These are phyloP conservation scores for Nemotelus nigrinus DNA, from an alignment of 2,888 invertebrate species.

Conservation along the genomic window DNA sequence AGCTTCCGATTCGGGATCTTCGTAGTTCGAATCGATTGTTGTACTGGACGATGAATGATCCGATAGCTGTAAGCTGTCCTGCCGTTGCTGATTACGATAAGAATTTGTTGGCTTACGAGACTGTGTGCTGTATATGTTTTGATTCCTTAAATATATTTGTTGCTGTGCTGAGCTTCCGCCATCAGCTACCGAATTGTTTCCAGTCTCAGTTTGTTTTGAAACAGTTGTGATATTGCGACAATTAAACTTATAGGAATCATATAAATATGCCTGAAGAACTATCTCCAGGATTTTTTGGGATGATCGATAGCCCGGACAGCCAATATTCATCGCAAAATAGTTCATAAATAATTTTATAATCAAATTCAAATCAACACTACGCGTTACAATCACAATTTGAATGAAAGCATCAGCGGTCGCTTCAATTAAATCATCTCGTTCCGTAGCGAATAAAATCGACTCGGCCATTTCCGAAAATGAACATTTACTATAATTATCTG, in stretches of 20 bases:
- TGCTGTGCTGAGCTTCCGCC: neutral
- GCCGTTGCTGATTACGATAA: neutral
- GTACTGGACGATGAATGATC: neutral
- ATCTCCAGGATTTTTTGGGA: conserved; percentile 66
- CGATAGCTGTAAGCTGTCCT: neutral
- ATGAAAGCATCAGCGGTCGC: conserved; percentile 62
- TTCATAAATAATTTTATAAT: conserved; percentile 71
- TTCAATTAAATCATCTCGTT: conserved; percentile 59
- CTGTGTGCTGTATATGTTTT: neutral
- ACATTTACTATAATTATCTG: conserved; percentile 49
- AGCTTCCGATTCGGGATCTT: conserved; percentile 63
- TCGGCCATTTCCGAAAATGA: conserved; percentile 63
- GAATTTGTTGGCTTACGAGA: neutral
- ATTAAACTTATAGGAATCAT: conserved; percentile 61
- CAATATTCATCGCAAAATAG: conserved; percentile 74
- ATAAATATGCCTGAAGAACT: conserved; percentile 67
- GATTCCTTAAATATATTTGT: neutral
- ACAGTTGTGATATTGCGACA: neutral
- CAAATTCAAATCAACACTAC: conserved; percentile 60
- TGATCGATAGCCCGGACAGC: conserved; percentile 66
- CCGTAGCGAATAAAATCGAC: conserved; percentile 59
- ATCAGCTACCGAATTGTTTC: neutral
- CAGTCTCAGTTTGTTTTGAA: neutral
- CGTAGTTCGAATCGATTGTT: conserved; percentile 46
- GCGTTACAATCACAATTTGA: conserved; percentile 61